phyloP scores from a whole-genome alignment of 2,888 invertebrate species.

The Leucoma salicis region DNA sequence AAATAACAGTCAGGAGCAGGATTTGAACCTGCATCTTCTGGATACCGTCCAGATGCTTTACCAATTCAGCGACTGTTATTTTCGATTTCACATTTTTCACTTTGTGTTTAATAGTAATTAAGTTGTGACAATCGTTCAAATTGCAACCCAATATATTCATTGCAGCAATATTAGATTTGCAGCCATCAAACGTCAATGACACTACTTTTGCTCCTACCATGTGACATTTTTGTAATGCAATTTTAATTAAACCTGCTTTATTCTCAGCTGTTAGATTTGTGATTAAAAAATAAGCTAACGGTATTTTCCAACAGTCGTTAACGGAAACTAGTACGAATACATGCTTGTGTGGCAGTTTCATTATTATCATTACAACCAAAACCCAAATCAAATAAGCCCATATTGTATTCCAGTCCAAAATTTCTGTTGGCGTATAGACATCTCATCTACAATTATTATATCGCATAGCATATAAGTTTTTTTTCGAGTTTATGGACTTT shows the following conservation, averaged over 20 bases:
- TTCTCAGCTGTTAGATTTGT: conserved; percentile 6
- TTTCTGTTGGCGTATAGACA: conserved; percentile 30
- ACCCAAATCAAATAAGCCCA: conserved; percentile 11
- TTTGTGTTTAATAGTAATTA: conserved; percentile 24
- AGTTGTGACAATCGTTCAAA: background rate
- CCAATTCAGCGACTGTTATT: no score
- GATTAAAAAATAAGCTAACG: conserved; percentile 12
- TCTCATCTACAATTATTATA: conserved; percentile 26
- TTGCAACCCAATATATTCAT: conserved; percentile 15
- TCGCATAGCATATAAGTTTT: conserved; percentile 17
- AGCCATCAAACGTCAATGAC: conserved; percentile 22
- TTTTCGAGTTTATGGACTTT: conserved; percentile 15
- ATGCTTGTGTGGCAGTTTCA: conserved; percentile 10
- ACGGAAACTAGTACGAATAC: conserved; percentile 8
- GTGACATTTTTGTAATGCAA: conserved; percentile 17
- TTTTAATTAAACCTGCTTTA: conserved; percentile 8
- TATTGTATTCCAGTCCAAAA: conserved; percentile 10
- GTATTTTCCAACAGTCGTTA: conserved; percentile 13
- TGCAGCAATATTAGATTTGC: conserved; percentile 13
- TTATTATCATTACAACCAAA: background rate
- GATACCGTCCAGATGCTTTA: no score
- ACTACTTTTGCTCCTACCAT: conserved; percentile 18
- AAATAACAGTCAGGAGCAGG: no score
- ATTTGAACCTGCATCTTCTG: no score
- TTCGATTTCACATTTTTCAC: no score